Evolutionary conservation across 2,888 invertebrate species (phyloP).

Genomic region (Ormyrus nitidulus): DNA sequence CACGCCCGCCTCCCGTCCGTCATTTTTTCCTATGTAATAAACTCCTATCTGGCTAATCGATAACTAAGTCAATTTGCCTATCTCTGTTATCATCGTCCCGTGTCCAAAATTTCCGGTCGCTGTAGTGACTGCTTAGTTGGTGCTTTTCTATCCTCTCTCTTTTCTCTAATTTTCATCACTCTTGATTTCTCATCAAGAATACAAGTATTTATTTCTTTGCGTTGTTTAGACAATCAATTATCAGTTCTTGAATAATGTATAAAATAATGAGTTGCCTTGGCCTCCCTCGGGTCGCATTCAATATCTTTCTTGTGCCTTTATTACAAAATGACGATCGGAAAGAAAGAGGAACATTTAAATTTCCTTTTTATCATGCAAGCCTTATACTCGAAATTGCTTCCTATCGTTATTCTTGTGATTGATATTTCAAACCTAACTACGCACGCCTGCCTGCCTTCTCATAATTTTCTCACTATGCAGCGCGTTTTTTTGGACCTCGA

Average conservation of each 20-base stretch:
- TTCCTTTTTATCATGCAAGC: not conserved
- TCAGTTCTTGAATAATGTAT: constrained; percentile 54
- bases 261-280: constrained; percentile 50
- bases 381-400: not conserved
- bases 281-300: not conserved
- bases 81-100: constrained; percentile 2
- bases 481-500: constrained; percentile 39
- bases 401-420: not conserved
- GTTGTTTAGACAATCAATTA: constrained; percentile 42
- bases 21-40: constrained; percentile 42
- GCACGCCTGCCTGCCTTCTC: not conserved
- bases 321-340: constrained; percentile 29
- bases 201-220: constrained; percentile 39
- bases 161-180: constrained; percentile 36
- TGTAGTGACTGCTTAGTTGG: not conserved
- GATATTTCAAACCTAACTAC: not conserved
- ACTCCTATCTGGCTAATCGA: constrained; percentile 52
- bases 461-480: not conserved
- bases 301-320: not conserved
- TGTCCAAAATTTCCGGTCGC: not conserved
- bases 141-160: not conserved
- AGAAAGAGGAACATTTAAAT: constrained; percentile 21
- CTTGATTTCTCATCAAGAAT: constrained; percentile 14
- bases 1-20: constrained; percentile 67
- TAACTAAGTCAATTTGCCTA: constrained; percentile 49